These are phyloP conservation scores for Scalopus aquaticus DNA, from an alignment of 2,113 vertebrate species.

Conservation along the genomic window DNA sequence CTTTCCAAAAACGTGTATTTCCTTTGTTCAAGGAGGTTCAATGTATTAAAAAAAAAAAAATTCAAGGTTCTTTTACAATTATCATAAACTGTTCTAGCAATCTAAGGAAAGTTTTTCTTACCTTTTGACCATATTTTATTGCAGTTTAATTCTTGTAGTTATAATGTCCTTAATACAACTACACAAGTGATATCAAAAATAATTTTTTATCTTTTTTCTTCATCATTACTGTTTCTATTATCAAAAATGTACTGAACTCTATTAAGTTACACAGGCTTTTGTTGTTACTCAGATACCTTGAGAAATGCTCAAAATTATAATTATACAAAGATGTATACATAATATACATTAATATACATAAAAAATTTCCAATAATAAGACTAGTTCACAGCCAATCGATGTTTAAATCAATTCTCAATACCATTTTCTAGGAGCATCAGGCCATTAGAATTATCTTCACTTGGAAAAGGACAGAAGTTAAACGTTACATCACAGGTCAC, in stretches of 20 bases:
- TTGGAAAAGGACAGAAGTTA: not conserved
- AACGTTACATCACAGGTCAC: not conserved
- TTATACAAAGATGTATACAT: not conserved
- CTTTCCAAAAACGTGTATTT: slow-evolving; percentile 39
- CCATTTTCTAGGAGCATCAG: not conserved
- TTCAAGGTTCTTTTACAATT: slow-evolving; percentile 11
- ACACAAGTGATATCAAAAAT: not conserved
- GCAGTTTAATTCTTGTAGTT: not conserved
- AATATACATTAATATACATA: not conserved
- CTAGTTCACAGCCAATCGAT: not conserved
- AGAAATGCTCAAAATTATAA: slow-evolving; percentile 46
- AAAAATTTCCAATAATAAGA: not conserved
- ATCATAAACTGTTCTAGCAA: slow-evolving; percentile 15
- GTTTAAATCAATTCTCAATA: not conserved
- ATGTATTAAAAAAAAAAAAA: slow-evolving; percentile 13
- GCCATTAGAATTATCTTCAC: not conserved
- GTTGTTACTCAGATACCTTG: not conserved
- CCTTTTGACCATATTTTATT: not conserved
- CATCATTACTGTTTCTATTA: slow-evolving; percentile 17
- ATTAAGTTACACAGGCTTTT: not conserved
- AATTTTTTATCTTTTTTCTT: not conserved
- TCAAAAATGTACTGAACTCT: slow-evolving; percentile 14
- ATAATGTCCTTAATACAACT: slow-evolving; percentile 6
- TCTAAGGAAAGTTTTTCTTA: not conserved
- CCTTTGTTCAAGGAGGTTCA: slow-evolving; percentile 33